phyloP scores from a whole-genome alignment of 2,113 vertebrate species.

The Clarias gariepinus region DNA sequence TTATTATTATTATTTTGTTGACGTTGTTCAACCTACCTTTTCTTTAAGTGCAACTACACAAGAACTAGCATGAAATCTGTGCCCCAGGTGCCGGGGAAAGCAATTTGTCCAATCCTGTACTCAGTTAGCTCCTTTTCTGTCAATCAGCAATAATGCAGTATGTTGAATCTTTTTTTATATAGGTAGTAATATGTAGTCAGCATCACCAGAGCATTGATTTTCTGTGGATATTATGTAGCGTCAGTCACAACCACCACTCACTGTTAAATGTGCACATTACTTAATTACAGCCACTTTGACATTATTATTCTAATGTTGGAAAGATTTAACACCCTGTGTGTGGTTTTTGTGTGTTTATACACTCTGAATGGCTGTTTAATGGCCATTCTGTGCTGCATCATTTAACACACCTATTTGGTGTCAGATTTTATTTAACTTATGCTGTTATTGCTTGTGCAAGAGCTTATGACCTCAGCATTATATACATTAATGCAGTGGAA shows the following conservation, averaged over 20 bases:
- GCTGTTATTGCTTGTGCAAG: conserved; percentile 25
- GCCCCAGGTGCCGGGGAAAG: neutral
- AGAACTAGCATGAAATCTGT: neutral
- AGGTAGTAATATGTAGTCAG: neutral
- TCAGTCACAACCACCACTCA: neutral
- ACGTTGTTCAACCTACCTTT: neutral
- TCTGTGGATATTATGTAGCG: neutral
- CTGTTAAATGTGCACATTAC: conserved; percentile 22
- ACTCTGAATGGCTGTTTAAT: conserved; percentile 31
- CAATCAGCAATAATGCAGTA: neutral
- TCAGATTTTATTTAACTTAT: conserved; percentile 21
- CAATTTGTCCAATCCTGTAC: conserved; percentile 2
- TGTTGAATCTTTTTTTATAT: neutral
- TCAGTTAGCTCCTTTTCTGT: no score
- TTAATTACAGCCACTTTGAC: conserved; percentile 14
- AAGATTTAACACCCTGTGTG: neutral
- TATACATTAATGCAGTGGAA: conserved; percentile 1
- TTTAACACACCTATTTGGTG: conserved; percentile 48
- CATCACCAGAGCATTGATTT: conserved; percentile 10
- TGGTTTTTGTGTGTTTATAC: neutral
- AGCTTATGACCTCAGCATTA: conserved; percentile 12
- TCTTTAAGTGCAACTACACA: neutral
- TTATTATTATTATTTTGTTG: neutral
- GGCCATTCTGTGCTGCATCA: conserved; percentile 30
- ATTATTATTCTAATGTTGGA: neutral